A percentile compares a stretch with the other conserved stretches of the same genome.
Evolutionary conservation across 2,797 vertebrate genomes (phyloP).

Genomic region (Poecile montanus): DNA sequence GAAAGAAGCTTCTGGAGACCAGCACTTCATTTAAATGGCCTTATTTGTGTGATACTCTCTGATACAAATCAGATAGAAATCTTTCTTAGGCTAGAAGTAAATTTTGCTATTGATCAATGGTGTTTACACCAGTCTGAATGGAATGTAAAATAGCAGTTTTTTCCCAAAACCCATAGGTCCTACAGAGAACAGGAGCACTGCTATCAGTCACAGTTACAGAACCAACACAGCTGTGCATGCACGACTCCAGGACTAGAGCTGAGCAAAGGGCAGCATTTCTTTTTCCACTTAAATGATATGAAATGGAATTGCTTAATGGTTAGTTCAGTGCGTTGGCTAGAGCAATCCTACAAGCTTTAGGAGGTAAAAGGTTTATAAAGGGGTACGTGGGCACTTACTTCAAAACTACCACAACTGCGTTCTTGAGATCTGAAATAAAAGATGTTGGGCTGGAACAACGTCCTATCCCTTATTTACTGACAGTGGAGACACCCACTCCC

Average conservation of each 20-base stretch:
- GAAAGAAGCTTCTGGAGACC: background rate
- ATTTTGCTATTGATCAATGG: background rate
- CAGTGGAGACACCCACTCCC: background rate
- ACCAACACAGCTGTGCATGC: background rate
- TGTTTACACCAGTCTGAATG: background rate
- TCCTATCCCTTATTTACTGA: background rate
- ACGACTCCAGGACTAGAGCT: background rate
- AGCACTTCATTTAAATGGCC: background rate
- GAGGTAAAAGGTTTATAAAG: background rate
- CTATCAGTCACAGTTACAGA: background rate
- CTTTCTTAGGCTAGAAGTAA: background rate
- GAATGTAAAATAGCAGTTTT: background rate
- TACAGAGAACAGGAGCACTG: rapidly evolving
- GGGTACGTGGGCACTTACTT: background rate
- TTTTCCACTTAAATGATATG: background rate
- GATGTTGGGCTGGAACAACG: background rate
- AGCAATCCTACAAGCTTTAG: background rate
- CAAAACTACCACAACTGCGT: background rate
- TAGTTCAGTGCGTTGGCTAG: background rate
- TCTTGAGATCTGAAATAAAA: background rate
- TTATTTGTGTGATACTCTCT: background rate
- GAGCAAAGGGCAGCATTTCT: background rate
- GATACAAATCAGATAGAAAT: background rate
- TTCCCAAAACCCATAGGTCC: background rate
- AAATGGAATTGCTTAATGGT: background rate